phyloP scores from a whole-genome alignment of 2,888 invertebrate genomes.

The Hymenopus coronatus region DNA sequence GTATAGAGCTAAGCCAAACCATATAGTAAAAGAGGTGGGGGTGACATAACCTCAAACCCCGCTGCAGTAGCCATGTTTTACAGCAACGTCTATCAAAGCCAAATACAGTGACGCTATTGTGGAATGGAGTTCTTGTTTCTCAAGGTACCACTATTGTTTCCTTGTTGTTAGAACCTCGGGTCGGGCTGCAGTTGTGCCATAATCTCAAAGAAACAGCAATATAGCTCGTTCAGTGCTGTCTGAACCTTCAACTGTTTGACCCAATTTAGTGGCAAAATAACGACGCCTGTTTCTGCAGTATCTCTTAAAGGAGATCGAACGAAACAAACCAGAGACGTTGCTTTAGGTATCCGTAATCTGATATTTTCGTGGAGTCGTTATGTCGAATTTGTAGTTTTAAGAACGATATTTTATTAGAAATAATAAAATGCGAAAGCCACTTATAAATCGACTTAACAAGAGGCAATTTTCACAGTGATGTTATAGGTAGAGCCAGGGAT shows the following conservation, averaged over 20 bases:
- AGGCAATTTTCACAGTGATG: no score
- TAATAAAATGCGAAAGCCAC: no score
- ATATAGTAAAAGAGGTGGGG: background rate
- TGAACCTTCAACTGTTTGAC: background rate
- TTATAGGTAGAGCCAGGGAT: no score
- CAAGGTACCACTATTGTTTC: background rate
- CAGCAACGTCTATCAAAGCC: background rate
- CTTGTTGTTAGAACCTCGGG: background rate
- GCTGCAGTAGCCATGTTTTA: background rate
- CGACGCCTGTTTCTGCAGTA: background rate
- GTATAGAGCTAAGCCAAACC: background rate
- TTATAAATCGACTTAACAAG: no score
- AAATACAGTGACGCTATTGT: background rate
- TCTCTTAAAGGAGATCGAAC: background rate
- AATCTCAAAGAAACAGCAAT: background rate
- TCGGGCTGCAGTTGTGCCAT: background rate
- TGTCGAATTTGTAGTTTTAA: no score
- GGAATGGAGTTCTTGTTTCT: background rate
- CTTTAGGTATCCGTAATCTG: no score
- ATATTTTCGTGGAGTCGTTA: no score
- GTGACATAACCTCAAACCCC: background rate
- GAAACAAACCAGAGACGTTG: background rate
- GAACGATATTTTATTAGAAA: no score
- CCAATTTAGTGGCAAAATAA: background rate
- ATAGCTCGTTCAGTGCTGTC: background rate